Base-by-base conservation (phyloP, 2,797 vertebrate species). In the Hapalemur alaotrensis region DNA sequence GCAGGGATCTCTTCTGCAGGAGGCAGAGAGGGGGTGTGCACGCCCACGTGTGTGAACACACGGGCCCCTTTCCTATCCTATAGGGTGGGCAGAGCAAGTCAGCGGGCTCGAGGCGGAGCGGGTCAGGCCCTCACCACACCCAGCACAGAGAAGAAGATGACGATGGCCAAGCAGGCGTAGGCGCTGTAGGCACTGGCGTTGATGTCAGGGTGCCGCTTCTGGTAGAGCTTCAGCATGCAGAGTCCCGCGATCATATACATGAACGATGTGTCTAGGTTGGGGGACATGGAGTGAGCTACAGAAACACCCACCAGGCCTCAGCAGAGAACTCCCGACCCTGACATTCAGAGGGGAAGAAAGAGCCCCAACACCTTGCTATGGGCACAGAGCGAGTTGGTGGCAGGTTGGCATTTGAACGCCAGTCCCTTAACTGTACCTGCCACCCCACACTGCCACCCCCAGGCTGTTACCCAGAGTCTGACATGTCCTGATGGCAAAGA, bases 171-270 rank as follows among this genome's bases (percentile, higher is more conserved):
- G 97, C 99, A 99, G 98, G 99, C 99, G 0, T 99, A 99, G 95
- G 99, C 99, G 0, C 99, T 99, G 98, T 99, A 99, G 88, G 99
- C 99, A 0, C 99, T 99, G 80, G 99, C 99, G 0, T 99, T 99
- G 98, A 99, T 99, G 98, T 99, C 99, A 0, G 99, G 99, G 98
- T 99, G 99, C 61, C 99, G 99, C 98, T 99, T 99, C 99, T 99
- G 99, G 97, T 99, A 99, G 12, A 99, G 98, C 98, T 99, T 99
- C 97, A 99, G 97, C 99, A 99, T 99, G 96, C 99, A 99, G 80
- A 99, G 99, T 11, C 99, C 99, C 0, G 99, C 99, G 0, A 99
- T 99, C 99, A 99, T 99, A 98, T 99, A 99, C 99, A 99, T 99
- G 98, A 99, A 99, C 0, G 99, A 99, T 0, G 99, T 99, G 97